phyloP scores from a whole-genome alignment of 2,888 invertebrate species.

The Eupithecia abbreviata region DNA sequence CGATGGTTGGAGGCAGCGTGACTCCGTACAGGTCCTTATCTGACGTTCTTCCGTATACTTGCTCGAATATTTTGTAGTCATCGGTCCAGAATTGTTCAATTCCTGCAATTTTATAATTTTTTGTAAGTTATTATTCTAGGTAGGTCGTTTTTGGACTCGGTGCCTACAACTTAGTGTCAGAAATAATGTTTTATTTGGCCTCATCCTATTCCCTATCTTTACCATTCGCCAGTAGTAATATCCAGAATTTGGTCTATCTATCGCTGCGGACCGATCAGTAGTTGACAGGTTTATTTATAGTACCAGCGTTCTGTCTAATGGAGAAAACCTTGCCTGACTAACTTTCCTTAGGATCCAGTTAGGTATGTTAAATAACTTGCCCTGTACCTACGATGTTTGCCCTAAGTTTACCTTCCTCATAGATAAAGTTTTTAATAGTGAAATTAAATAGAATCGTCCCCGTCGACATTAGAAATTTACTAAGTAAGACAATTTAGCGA shows the following conservation, averaged over 20 bases:
- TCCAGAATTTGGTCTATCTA: background rate
- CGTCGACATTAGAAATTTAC: background rate
- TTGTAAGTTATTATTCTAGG: background rate
- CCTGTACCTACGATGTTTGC: background rate
- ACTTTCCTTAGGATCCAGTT: conserved; percentile 7
- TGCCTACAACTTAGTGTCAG: background rate
- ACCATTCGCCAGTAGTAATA: background rate
- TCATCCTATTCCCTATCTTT: background rate
- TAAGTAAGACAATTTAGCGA: background rate
- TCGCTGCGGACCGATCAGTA: background rate
- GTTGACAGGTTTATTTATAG: background rate
- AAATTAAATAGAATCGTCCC: background rate
- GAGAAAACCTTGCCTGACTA: conserved; percentile 24
- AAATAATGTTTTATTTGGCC: background rate
- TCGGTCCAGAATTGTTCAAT: conserved; percentile 75
- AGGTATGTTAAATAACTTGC: conserved; percentile 2
- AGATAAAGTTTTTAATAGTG: background rate
- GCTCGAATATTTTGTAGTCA: conserved; percentile 73
- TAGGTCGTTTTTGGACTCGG: background rate
- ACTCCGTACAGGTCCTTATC: conserved; percentile 72
- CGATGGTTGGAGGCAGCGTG: conserved; percentile 59
- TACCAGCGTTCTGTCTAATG: background rate
- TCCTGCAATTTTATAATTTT: conserved; percentile 55
- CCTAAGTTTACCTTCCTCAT: background rate
- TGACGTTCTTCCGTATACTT: conserved; percentile 75